phyloP scores from a whole-genome alignment of 2,113 vertebrate species.

The Baryphthengus martii region DNA sequence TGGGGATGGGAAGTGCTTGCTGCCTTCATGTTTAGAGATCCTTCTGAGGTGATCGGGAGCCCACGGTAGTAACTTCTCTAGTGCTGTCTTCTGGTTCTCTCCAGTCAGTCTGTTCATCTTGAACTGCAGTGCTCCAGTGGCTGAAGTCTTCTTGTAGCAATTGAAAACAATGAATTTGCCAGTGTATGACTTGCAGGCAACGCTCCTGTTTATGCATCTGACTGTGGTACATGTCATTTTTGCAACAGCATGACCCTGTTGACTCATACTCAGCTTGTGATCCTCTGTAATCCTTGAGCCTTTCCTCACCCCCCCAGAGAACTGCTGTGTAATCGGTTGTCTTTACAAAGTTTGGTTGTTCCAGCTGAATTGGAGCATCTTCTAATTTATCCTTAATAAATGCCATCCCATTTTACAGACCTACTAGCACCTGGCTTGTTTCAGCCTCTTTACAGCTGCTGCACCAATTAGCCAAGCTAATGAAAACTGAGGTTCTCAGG shows the following conservation, averaged over 20 bases:
- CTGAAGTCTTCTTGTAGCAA: not conserved
- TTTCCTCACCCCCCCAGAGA: not conserved
- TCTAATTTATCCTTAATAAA: not conserved
- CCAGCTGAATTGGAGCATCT: not conserved
- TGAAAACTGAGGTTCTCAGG: not conserved
- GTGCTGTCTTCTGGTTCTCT: not conserved
- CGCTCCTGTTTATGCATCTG: not conserved
- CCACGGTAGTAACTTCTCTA: fast-evolving
- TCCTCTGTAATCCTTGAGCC: not conserved
- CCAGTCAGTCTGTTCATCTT: not conserved
- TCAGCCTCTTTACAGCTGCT: not conserved
- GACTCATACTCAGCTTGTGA: not conserved
- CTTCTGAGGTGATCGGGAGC: not conserved
- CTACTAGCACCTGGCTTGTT: not conserved
- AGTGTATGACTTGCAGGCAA: not conserved
- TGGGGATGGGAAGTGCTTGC: not conserved
- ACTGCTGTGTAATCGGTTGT: not conserved
- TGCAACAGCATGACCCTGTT: not conserved
- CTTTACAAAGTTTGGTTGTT: not conserved
- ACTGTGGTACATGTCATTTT: not conserved
- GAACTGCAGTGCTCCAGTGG: not conserved
- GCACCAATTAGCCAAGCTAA: not conserved
- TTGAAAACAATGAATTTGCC: not conserved
- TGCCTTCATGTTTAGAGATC: not conserved
- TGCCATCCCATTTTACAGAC: not conserved